Evolutionary conservation across 2,113 vertebrate genomes (phyloP), one percentile per base, ranked within the genome.

Genomic region (Malurus cyaneus): DNA sequence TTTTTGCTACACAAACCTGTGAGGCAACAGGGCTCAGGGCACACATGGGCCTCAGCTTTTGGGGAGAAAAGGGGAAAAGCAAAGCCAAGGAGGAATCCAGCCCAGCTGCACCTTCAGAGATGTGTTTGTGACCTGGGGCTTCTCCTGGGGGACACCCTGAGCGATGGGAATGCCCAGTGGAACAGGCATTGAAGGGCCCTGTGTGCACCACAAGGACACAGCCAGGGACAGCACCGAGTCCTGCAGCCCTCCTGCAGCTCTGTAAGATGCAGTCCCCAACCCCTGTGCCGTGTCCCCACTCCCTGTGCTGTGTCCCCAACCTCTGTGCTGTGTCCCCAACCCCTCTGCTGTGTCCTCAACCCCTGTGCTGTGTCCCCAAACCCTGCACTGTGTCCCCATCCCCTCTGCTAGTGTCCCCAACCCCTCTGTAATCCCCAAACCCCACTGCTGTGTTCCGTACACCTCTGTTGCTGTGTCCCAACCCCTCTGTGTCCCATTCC

Each of bases 191-290:
- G 72, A 84, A 73, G 47, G 60, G 28, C 24, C 36, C 4, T 4
- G 18, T 6, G 2, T 25, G n/a, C 67, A 54, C 41, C 62, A 24
- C 1, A 1, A 34, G 52, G 76, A 59, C 11, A 29, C 0, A 2
- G 12, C 8, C 60, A 78, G 47, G 44, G 47, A 18, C 29, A 53
- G 44, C 1, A 8, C 42, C 29, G 17, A 62, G 49, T 3, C 36
- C 46, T 34, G 28, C 26, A 73, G 60, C 74, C 28, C 11, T 21
- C 12, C 56, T 17, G 25, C 13, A 13, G 65, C 31, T 39, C 71
- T 65, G 25, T 49, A 28, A 86, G 32, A 42, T 29, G 39, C 74
- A 12, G 4, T 14, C 67, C 39, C 10, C 9, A 36, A 9, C 36
- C 36, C 36, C 36, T 36, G 36, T 39, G 39, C 39, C 10, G 39